phyloP scores from a whole-genome alignment of 2,888 invertebrate genomes.

The Helobdella robusta region DNA sequence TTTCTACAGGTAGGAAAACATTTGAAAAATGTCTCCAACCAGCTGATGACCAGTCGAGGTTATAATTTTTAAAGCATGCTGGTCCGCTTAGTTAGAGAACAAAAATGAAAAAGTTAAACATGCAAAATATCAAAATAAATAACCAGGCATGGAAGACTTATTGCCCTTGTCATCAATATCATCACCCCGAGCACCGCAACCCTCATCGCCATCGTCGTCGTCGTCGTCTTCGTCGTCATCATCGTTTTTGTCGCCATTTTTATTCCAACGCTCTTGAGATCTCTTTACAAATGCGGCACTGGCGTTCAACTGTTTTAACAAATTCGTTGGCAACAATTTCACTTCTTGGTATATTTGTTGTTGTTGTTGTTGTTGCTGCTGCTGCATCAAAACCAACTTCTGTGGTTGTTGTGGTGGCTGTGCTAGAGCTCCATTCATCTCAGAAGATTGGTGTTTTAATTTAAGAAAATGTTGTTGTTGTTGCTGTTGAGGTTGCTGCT shows the following conservation, averaged over 20 bases:
- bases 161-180: no score
- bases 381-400: neutral
- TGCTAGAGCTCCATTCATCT: neutral
- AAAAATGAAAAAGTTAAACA: no score
- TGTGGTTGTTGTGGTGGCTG: neutral
- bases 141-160: no score
- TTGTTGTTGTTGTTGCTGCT: neutral
- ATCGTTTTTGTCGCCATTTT: neutral
- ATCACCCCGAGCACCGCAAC: no score
- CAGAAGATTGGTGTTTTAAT: neutral
- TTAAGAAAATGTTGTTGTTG: neutral
- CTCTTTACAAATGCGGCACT: neutral
- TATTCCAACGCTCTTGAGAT: conserved; percentile 1
- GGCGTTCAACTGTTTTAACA: neutral
- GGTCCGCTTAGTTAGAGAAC: no score
- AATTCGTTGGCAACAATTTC: neutral
- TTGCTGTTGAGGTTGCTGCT: neutral
- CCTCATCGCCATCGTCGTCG: no score
- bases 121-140: no score
- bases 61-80: no score
- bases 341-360: neutral
- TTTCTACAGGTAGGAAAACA: no score
- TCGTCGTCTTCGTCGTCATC: no score
- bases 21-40: no score
- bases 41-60: no score